phyloP scores from a whole-genome alignment of 2,113 vertebrate genomes.

The Lota lota region DNA sequence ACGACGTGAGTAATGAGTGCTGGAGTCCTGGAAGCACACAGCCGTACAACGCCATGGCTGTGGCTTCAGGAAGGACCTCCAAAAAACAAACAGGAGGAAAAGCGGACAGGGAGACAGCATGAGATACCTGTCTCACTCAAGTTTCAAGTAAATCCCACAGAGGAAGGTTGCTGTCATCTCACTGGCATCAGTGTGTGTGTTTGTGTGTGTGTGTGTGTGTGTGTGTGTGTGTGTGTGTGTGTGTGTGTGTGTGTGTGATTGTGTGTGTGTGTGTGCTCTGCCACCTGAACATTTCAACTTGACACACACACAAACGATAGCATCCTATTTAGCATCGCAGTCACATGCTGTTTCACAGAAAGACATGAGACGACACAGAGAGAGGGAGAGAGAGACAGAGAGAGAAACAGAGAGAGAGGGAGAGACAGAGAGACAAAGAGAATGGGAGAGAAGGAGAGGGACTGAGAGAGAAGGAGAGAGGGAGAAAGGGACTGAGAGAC shows the following conservation, averaged over 20 bases:
- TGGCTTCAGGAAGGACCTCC: too few species aligned
- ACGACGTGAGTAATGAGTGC: conserved; percentile 6
- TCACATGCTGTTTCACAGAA: conserved; percentile 49
- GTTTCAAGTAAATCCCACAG: conserved; percentile 21
- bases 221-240: conserved; percentile 11
- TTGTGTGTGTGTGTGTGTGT: conserved; percentile 5
- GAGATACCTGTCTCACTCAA: too few species aligned
- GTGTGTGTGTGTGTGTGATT: too few species aligned
- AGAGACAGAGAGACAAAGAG: background rate
- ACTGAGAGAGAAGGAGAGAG: background rate
- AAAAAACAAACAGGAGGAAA: too few species aligned
- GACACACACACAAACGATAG: conserved; percentile 40
- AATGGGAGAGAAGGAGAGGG: background rate
- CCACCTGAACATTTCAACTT: conserved; percentile 45
- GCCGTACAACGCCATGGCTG: too few species aligned
- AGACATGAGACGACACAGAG: background rate
- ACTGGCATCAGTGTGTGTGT: conserved; percentile 18
- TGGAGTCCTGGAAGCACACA: background rate
- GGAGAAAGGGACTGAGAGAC: background rate
- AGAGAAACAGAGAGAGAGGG: background rate
- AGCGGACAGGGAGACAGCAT: too few species aligned
- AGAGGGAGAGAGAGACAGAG: background rate
- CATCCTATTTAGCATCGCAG: conserved; percentile 56
- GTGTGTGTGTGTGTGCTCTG: background rate
- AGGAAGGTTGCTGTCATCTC: conserved; percentile 19